Percentiles rank a stretch among this genome's conserved stretches.
Evolutionary conservation across 2,113 vertebrate genomes (phyloP).

Genomic region (Talpa occidentalis): DNA sequence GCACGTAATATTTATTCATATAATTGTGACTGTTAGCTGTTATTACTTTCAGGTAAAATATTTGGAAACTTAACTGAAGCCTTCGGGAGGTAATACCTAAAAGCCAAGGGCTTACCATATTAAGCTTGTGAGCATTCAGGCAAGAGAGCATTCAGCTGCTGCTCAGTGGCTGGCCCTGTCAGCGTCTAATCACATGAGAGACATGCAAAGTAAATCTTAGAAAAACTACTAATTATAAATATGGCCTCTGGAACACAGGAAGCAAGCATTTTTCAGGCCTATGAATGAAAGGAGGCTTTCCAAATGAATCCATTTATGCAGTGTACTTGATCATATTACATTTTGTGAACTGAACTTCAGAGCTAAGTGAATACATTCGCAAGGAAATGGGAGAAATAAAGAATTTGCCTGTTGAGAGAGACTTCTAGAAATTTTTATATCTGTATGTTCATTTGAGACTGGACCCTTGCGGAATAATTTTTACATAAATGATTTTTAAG

Average conservation of each 20-base stretch:
- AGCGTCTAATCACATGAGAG: conserved; percentile 27
- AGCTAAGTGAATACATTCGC: conserved; percentile 16
- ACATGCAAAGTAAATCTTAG: not conserved
- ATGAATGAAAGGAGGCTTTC: conserved; percentile 30
- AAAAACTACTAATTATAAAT: conserved; percentile 29
- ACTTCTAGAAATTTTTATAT: conserved; percentile 24
- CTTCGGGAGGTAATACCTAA: not conserved
- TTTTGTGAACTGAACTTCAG: conserved; percentile 28
- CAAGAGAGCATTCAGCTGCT: not conserved
- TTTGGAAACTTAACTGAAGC: not conserved
- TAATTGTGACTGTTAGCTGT: not conserved
- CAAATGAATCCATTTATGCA: conserved; percentile 2
- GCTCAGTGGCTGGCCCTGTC: not conserved
- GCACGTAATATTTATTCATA: not conserved
- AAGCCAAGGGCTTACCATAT: not conserved
- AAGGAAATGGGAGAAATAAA: conserved; percentile 57
- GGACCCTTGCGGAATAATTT: conserved; percentile 47
- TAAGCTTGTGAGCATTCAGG: not conserved
- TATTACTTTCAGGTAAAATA: conserved; percentile 16
- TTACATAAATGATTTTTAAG: not conserved
- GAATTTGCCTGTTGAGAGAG: conserved; percentile 7
- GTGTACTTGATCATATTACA: not conserved
- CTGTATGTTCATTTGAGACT: conserved; percentile 24
- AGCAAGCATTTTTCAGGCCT: not conserved
- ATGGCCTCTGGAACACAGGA: conserved; percentile 20